Conservation (phyloP, 2,113 vertebrate genomes). For the Zonotrichia leucophrys region DNA sequence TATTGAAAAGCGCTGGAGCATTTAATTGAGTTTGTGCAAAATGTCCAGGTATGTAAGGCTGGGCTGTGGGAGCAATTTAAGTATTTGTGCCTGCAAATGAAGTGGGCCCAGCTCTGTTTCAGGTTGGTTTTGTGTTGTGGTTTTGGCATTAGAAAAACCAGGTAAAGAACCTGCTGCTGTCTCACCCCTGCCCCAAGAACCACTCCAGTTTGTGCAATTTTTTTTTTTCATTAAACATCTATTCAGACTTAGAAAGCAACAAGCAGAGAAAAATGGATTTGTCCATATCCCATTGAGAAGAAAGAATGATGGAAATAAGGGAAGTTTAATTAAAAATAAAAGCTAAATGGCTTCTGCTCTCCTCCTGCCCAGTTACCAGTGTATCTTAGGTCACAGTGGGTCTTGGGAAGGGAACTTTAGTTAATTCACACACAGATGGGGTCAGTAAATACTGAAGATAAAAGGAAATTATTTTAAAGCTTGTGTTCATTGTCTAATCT, state of each 20-base stretch:
- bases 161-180: background rate
- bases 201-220: background rate
- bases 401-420: background rate
- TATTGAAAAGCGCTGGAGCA: conserved; percentile 30
- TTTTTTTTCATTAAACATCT: background rate
- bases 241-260: background rate
- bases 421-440: background rate
- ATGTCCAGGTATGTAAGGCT: background rate
- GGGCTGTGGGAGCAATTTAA: background rate
- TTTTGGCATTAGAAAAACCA: background rate
- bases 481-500: background rate
- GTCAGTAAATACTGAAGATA: background rate
- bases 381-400: background rate
- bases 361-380: background rate
- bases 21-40: conserved; percentile 59
- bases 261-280: background rate
- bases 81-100: background rate
- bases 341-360: background rate
- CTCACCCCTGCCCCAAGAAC: background rate
- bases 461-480: background rate
- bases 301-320: background rate
- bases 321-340: conserved; percentile 18
- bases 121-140: background rate
- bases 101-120: background rate
- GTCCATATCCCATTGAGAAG: background rate